Base-by-base conservation (phyloP, 2,888 invertebrate genomes). In the Drosophila nigricruria region DNA sequence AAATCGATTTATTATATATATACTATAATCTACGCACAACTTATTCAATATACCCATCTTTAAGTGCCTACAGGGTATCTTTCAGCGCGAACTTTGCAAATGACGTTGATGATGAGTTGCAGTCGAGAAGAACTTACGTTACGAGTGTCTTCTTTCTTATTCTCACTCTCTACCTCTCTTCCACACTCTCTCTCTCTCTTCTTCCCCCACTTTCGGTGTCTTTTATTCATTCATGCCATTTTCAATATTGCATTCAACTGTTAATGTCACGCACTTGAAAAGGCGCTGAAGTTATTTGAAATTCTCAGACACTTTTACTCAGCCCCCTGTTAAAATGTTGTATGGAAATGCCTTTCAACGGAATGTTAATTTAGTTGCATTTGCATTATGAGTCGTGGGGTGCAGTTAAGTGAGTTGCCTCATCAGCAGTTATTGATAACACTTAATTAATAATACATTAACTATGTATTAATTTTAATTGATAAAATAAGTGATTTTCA, bases 91-190 rank as follows among this genome's bases (percentile, higher is more conserved):
- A 74, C 72, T 73, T 76, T 78, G 67, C 49, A 75, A 68, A 73
- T 78, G 80, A 78, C 75, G 73, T 77, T 80, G 80, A 80, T 80
- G 80, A 80, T 75, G 69, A 77, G 69, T 77, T 77, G 77, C 69
- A 63, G 66, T 34, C 67, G 62, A 45, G 30, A 62, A 52, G 45
- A 62, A 43, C 49, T 47, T 30, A 50, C 59, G 30, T 60, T 66
- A 32, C 62, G 34, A 70, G 45, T 60, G 36, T 47, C 45, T 47
- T 36, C 58, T 38, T 47, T 47, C 32, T 54, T 32, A 32, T 36
- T 10, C 43, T 16, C 23, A 40, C 20, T 30, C 27, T 1, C 20
- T 5, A 23, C 9, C 34, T 1, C 43, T 38, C 36, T 10, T n/a
- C n/a, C n/a, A n/a, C n/a, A n/a, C 18, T 9, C n/a, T 1, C 34